These are phyloP conservation scores for Musca vetustissima DNA, from an alignment of 1,140 invertebrate genomes.

Conservation along the genomic window DNA sequence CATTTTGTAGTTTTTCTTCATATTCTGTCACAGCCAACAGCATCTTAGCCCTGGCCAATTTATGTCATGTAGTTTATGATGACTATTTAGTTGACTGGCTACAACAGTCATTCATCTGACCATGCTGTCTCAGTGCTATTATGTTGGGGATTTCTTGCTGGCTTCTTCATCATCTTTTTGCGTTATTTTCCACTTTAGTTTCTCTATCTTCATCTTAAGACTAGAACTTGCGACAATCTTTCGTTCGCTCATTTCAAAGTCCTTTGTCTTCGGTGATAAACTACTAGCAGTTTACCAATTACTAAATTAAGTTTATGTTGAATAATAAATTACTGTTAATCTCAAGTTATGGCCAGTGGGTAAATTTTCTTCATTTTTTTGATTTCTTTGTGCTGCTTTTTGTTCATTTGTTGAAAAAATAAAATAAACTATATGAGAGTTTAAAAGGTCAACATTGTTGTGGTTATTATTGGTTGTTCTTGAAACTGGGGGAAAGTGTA, in stretches of 20 bases:
- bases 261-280: constrained; percentile 2
- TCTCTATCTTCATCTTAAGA: no score
- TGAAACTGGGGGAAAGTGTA: no score
- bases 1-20: no score
- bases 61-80: constrained; percentile 19
- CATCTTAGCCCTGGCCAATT: neutral
- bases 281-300: constrained; percentile 18
- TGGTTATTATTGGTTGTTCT: no score
- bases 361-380: neutral
- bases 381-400: no score
- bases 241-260: neutral
- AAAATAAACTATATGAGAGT: no score
- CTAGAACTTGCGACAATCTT: neutral
- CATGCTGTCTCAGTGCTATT: neutral
- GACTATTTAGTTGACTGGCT: constrained; percentile 7
- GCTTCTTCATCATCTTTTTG: neutral
- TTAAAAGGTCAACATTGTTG: no score
- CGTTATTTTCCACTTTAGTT: neutral
- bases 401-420: no score
- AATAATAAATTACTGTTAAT: constrained; percentile 19
- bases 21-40: no score
- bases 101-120: neutral
- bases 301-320: constrained; percentile 21
- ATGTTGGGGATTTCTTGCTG: neutral
- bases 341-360: constrained; percentile 1